Base-by-base conservation (phyloP, 2,797 vertebrate species). In the Myoxocephalus aenaeus region DNA sequence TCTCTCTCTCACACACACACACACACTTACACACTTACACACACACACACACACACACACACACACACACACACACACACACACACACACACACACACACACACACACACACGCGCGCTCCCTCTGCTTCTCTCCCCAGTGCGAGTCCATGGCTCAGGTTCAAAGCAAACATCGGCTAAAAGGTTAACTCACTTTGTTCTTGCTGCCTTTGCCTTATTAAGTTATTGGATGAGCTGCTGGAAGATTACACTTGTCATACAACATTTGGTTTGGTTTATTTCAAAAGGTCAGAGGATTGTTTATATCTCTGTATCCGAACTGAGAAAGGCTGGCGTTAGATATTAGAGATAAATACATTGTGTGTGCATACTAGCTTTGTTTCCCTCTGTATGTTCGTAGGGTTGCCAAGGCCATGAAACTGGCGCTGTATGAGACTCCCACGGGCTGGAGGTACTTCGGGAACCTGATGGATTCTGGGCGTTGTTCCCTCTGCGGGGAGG, bases 381-480 rank as follows among this genome's bases (percentile, higher is more conserved):
- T 56, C 57, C 70, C 22, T 70, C n/a, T 80, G 5, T 29, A 3
- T 83, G 27, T 82, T 27, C 22, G 69, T 86, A 99, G 98, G 93
- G 98, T 99, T 82, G 98, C 98, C 81, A 99, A 99, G 92, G 94
- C 95, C 75, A 94, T 99, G 97, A 99, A 99, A 86, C 92, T 99
- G 64, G 96, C 98, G 13, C 92, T 99, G 46, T 99, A 99, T 78
- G 98, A 99, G 94, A 98, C 97, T 65, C 98, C 98, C 59, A 93
- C 96, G 62, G 98, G 98, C 84, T 99, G 98, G 97, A 97, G 97
- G 83, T 99, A 97, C 92, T 99, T 99, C 88, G 97, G 97, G 69
- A 99, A 97, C 93, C 94, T 99, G 80, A 99, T 99, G 98, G 98
- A 99, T 90, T 98, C 98, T 2, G 98, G 98, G 17, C 96, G 97